A percentile compares a stretch with the other conserved stretches of the same genome.
phyloP scores from a whole-genome alignment of 2,888 invertebrate genomes.

The Ferrisia virgata region DNA sequence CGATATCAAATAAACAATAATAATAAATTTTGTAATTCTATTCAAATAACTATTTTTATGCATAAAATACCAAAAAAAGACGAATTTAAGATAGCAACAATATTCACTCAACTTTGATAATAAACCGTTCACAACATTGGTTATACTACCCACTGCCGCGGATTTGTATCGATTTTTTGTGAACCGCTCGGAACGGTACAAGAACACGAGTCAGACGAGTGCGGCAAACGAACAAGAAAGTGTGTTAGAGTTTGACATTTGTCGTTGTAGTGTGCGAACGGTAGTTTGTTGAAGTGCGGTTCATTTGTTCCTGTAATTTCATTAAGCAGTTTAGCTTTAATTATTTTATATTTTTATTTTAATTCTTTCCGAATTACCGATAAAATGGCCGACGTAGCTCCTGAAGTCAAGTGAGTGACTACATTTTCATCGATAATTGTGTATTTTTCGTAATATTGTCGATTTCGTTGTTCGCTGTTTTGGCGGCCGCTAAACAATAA shows the following conservation, averaged over 20 bases:
- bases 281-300: not conserved
- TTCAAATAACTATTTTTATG: too few relatives aligned
- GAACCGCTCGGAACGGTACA: not conserved
- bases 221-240: constrained; percentile 28
- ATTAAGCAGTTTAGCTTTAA: not conserved
- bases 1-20: too few relatives aligned
- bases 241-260: not conserved
- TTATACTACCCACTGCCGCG: not conserved
- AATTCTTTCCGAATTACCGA: constrained; percentile 2
- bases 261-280: not conserved
- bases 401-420: constrained; percentile 38
- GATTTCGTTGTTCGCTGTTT: not conserved
- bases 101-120: not conserved
- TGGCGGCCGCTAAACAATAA: constrained; percentile 44
- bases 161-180: not conserved
- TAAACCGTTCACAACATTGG: not conserved
- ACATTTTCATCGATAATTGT: not conserved
- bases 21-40: too few relatives aligned
- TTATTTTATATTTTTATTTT: not conserved
- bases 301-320: not conserved
- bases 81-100: not conserved
- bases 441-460: not conserved
- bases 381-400: constrained; percentile 40
- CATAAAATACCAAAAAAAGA: not conserved
- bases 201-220: constrained; percentile 7